Conservation (phyloP, 2,888 invertebrate genomes). For the Xiphydria camelus region DNA sequence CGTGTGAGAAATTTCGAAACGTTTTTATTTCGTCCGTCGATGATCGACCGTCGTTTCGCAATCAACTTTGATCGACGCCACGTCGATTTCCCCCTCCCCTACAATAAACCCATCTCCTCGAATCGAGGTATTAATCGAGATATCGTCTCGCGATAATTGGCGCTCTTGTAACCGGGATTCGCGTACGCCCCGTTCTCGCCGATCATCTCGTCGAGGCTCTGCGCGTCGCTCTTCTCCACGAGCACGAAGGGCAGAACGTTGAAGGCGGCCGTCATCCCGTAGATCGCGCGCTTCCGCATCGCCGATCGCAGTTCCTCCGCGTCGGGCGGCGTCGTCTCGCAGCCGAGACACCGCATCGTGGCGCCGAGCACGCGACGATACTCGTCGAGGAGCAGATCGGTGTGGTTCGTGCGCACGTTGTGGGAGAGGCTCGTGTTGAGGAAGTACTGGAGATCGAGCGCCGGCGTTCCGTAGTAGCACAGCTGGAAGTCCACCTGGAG, state of each 20-base stretch:
- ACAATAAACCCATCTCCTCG: constrained; percentile 37
- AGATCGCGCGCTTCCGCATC: constrained; percentile 27
- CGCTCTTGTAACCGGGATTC: constrained; percentile 26
- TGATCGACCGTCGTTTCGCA: too few relatives aligned
- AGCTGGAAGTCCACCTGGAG: constrained; percentile 61
- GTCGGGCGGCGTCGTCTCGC: constrained; percentile 38
- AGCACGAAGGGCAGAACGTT: constrained; percentile 39
- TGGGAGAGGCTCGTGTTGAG: constrained; percentile 51
- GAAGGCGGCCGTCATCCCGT: constrained; percentile 34
- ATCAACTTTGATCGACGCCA: too few relatives aligned
- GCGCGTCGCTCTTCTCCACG: constrained; percentile 32
- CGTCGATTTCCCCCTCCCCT: too few relatives aligned
- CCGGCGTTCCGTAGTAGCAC: constrained; percentile 55
- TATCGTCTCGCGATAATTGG: constrained; percentile 31
- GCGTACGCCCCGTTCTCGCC: constrained; percentile 7
- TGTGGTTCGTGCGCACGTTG: constrained; percentile 27
- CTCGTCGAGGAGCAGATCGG: constrained; percentile 32
- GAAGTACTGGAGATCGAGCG: constrained; percentile 58
- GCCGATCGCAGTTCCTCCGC: constrained; percentile 26
- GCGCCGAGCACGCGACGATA: constrained; percentile 31
- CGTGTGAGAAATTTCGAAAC: too few relatives aligned
- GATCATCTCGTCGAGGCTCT: constrained; percentile 39
- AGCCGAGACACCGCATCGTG: constrained; percentile 39
- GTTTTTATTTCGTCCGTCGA: too few relatives aligned
- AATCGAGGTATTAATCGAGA: constrained; percentile 33